These are phyloP conservation scores for Hyppa rectilinea DNA, from an alignment of 2,888 invertebrate species.

Conservation along the genomic window DNA sequence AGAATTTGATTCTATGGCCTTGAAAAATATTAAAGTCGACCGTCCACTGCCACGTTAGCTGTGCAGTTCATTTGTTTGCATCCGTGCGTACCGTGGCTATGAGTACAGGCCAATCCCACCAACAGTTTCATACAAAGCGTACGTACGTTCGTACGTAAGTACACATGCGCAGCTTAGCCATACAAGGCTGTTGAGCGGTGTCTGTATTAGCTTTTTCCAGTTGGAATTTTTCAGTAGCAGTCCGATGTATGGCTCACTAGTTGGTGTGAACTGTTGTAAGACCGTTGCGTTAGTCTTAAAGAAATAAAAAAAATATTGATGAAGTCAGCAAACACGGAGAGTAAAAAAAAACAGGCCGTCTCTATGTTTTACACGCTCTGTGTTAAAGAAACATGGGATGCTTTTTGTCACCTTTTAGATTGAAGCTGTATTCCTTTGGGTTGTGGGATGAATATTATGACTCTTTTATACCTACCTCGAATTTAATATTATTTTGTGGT, in stretches of 20 bases:
- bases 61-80: background rate
- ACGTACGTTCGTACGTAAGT: too few species aligned
- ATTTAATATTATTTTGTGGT: constrained; percentile 7
- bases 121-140: background rate
- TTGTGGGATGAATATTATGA: constrained; percentile 11
- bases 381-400: constrained; percentile 9
- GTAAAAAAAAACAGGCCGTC: background rate
- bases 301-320: background rate
- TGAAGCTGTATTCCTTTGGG: constrained; percentile 3
- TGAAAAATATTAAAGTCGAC: background rate
- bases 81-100: background rate
- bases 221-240: background rate
- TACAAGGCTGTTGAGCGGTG: background rate
- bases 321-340: background rate
- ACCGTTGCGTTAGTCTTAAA: background rate
- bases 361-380: constrained; percentile 9
- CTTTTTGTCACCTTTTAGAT: constrained; percentile 53
- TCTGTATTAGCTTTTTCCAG: background rate
- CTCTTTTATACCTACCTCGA: background rate
- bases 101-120: background rate
- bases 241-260: background rate
- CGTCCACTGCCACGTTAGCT: background rate
- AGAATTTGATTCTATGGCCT: background rate
- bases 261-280: background rate
- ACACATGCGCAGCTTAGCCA: background rate